Conservation (phyloP, 2,113 vertebrate species). For the Oreochromis niloticus region DNA sequence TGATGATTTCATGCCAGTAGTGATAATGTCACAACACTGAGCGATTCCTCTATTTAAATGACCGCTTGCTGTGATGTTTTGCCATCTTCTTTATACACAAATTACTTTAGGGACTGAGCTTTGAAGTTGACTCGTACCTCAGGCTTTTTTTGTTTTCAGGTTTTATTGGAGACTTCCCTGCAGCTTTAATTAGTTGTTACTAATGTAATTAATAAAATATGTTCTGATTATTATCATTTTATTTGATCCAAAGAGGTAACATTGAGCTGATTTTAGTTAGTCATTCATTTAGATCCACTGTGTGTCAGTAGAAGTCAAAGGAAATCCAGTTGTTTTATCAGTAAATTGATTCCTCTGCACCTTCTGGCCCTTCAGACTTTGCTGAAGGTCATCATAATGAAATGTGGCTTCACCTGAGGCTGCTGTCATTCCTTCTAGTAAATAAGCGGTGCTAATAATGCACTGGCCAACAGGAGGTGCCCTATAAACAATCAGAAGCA, state of each 20-base stretch:
- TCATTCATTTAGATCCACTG: background rate
- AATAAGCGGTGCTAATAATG: conserved; percentile 43
- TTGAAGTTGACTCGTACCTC: background rate
- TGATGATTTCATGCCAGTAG: background rate
- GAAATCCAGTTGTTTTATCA: background rate
- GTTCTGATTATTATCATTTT: background rate
- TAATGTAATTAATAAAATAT: background rate
- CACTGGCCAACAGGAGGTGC: conserved; percentile 63
- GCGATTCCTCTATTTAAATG: background rate
- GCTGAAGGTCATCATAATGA: background rate
- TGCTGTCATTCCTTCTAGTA: background rate
- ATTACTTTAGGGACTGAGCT: background rate
- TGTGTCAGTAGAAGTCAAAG: background rate
- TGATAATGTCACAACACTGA: background rate
- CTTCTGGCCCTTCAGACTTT: background rate
- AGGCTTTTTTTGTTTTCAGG: background rate
- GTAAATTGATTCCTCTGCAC: background rate
- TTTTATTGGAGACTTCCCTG: background rate
- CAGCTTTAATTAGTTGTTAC: background rate
- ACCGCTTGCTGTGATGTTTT: background rate
- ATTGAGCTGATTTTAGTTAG: background rate
- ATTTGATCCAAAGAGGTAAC: background rate
- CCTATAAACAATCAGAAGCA: conserved; percentile 41
- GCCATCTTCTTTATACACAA: background rate
- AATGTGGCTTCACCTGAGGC: background rate